Evolutionary conservation across 1,140 invertebrate genomes (phyloP).

Genomic region (Plectrocnemia conspersa): DNA sequence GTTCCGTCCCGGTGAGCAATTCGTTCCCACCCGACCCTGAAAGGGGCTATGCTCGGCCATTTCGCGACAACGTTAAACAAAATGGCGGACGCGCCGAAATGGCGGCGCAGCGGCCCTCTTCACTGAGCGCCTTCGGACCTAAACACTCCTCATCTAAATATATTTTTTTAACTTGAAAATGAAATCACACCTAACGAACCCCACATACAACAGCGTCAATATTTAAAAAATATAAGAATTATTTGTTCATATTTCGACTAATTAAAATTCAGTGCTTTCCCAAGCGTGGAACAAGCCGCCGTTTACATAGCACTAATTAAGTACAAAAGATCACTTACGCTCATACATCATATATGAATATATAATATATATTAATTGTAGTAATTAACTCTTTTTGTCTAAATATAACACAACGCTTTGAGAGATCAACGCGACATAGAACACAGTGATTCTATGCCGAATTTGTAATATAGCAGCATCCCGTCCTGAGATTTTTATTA

Average conservation of each 20-base stretch:
- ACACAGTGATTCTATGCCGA: not conserved
- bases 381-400: too few species aligned
- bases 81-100: too few species aligned
- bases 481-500: not conserved
- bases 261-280: not conserved
- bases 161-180: too few species aligned
- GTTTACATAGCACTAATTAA: constrained; percentile 15
- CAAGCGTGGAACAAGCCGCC: constrained; percentile 8
- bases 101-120: too few species aligned
- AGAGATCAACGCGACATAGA: constrained; percentile 18
- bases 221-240: too few species aligned
- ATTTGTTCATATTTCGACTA: too few species aligned
- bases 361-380: constrained; percentile 21
- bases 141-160: too few species aligned
- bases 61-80: too few species aligned
- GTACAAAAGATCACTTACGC: constrained; percentile 24
- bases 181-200: too few species aligned
- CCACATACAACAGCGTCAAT: too few species aligned
- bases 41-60: too few species aligned
- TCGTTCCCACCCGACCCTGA: constrained; percentile 3
- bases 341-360: constrained; percentile 4
- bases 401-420: constrained; percentile 22
- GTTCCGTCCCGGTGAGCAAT: not conserved
- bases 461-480: not conserved
- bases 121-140: too few species aligned